Evolutionary conservation across 2,888 invertebrate genomes (phyloP).

Genomic region (Muscina levida): DNA sequence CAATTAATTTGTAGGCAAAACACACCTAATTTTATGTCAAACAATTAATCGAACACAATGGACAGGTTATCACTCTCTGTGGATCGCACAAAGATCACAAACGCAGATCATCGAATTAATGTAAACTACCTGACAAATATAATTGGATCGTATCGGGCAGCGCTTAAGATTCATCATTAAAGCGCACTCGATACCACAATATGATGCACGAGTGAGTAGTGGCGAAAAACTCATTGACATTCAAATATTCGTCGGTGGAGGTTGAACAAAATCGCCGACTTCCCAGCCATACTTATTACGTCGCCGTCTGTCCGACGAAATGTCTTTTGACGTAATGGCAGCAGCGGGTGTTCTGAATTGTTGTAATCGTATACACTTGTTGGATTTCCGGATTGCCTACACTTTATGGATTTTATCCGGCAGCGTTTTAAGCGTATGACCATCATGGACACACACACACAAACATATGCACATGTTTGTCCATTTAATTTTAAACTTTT

Average conservation of each 20-base stretch:
- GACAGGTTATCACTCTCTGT: neutral
- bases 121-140: neutral
- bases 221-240: conserved; percentile 5
- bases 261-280: no score
- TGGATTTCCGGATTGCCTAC: conserved; percentile 2
- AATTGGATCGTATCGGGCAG: neutral
- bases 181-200: no score
- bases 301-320: no score
- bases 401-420: neutral
- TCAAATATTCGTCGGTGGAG: neutral
- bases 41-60: conserved; percentile 27
- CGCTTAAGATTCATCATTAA: neutral
- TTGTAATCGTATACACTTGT: neutral
- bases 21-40: conserved; percentile 32
- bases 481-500: conserved; percentile 7
- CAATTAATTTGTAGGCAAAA: conserved; percentile 37
- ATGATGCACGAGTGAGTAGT: neutral
- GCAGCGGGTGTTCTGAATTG: no score
- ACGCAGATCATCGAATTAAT: neutral
- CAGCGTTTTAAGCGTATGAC: neutral
- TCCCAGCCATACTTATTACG: no score
- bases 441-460: neutral
- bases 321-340: no score
- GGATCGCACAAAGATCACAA: conserved; percentile 1
- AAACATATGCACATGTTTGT: neutral